Base-by-base conservation (phyloP, 2,797 vertebrate species). In the Meriones psammophilus region DNA sequence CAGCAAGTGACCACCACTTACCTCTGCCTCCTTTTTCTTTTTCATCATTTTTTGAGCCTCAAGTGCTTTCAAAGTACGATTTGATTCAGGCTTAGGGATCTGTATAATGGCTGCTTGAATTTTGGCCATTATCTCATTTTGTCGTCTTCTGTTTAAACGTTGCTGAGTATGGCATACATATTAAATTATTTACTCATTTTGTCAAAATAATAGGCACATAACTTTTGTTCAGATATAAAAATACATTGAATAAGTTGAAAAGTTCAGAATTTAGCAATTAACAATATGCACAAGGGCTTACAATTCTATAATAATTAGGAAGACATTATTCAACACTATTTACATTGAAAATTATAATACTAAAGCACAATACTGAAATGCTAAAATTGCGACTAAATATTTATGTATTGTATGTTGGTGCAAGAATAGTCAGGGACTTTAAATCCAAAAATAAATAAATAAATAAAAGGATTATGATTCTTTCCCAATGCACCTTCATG, bases 11-110 rank as follows among this genome's bases (percentile, higher is more conserved):
- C 58, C 39, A 9, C 76, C 76, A 95, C 92, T 97, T 96, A 99
- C 99, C 99, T 99, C 98, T 85, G 98, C 99, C 97, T 99, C 98
- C 92, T 95, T 98, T 97, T 99, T 98, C 97, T 98, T 99, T 95
- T 97, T 98, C 87, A 98, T 97, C 78, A 98, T 95, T 85, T 98
- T 99, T 88, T 98, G 99, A 36, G 94, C 97, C 95, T 99, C 99
- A 1, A 97, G 96, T 78, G 97, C 98, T 98, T 98, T 98, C 92
- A 98, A 85, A 30, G 98, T 98, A 4, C 95, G 97, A 94, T 98
- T 98, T 28, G 97, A 95, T 42, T 98, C 96, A 36, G 98, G 99
- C 94, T 99, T 99, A 17, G 99, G 99, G 95, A 99, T 98, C 89
- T 98, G 98, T 92, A 99, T 97, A 92, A 98, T 68, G 5, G 98